phyloP scores from a whole-genome alignment of 2,888 invertebrate genomes.

The Eulithis prunata region DNA sequence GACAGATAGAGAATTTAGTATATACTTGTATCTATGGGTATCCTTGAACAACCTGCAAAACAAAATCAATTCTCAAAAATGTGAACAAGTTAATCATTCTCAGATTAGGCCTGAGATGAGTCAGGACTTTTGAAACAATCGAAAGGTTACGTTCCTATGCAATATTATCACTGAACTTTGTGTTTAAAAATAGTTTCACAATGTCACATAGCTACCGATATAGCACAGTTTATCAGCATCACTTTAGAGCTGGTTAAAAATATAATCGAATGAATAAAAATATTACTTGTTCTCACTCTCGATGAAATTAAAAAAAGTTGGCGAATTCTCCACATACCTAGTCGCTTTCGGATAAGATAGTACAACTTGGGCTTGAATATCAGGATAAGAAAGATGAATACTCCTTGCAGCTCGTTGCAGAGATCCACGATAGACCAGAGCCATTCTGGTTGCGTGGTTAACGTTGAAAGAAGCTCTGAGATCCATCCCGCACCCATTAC shows the following conservation, averaged over 20 bases:
- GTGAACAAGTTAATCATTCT: neutral
- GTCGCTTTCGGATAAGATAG: constrained; percentile 81
- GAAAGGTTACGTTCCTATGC: no score
- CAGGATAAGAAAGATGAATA: constrained; percentile 89
- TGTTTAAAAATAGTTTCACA: no score
- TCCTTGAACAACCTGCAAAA: constrained; percentile 78
- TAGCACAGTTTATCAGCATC: no score
- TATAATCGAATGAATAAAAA: no score
- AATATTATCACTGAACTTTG: no score
- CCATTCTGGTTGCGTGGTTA: constrained; percentile 77
- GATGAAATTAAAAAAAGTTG: neutral
- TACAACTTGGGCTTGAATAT: constrained; percentile 88
- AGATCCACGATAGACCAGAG: constrained; percentile 85
- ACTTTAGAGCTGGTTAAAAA: no score
- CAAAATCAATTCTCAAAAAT: constrained; percentile 46
- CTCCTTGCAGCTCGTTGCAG: constrained; percentile 88
- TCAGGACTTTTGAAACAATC: no score
- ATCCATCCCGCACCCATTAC: constrained; percentile 92
- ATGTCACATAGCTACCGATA: no score
- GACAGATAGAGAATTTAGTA: constrained; percentile 56
- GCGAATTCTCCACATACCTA: constrained; percentile 71
- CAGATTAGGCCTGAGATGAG: neutral
- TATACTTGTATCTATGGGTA: constrained; percentile 77
- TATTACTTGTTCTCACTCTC: no score
- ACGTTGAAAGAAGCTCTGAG: constrained; percentile 86